These are phyloP conservation scores for Oeneis ivallda DNA, from an alignment of 2,888 invertebrate genomes.

Conservation along the genomic window DNA sequence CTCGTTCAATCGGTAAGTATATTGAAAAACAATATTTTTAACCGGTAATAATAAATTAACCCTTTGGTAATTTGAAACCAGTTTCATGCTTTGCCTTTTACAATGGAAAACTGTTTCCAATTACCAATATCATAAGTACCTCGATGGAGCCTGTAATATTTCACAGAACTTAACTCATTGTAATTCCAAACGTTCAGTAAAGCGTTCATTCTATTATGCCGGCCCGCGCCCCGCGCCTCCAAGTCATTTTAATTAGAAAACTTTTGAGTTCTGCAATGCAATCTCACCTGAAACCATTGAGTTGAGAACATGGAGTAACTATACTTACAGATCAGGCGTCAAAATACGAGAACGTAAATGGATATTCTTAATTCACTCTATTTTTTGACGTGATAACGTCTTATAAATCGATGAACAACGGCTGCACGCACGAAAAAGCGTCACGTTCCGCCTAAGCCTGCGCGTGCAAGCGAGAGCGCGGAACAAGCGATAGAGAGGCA, in stretches of 20 bases:
- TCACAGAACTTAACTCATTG: slow-evolving; percentile 2
- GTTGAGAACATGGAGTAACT: neutral
- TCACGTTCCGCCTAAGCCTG: no score
- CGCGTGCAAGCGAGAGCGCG: no score
- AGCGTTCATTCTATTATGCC: slow-evolving; percentile 18
- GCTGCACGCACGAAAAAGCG: no score
- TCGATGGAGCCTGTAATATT: slow-evolving; percentile 2
- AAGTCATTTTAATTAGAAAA: slow-evolving; percentile 40
- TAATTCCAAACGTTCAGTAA: slow-evolving; percentile 7
- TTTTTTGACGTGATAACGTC: no score
- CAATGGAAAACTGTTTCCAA: neutral
- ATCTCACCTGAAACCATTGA: slow-evolving; percentile 5
- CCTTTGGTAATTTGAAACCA: no score
- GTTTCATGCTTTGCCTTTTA: no score
- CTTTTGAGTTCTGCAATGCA: slow-evolving; percentile 30
- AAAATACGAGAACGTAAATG: neutral
- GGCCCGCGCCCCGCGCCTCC: neutral
- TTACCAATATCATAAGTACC: neutral
- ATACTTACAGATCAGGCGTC: neutral
- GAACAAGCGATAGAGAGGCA: no score
- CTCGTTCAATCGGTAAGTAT: no score
- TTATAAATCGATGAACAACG: no score
- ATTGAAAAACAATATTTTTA: no score
- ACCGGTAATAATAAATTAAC: no score
- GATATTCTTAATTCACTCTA: no score